Base-by-base conservation (phyloP, 2,888 invertebrate genomes). In the Lacanobia oleracea region DNA sequence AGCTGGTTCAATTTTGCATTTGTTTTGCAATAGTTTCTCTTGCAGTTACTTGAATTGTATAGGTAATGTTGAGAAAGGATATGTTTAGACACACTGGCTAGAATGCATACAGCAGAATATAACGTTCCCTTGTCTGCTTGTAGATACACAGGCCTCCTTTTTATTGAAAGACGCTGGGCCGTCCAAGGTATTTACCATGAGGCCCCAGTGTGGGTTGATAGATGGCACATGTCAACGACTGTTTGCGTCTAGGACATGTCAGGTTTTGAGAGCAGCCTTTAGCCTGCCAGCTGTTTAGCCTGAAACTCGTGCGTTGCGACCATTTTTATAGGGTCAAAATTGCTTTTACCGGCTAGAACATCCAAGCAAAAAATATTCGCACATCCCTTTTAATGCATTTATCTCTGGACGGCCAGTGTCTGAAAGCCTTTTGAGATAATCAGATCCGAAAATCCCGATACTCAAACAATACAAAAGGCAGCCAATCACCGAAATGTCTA, bases 391-490 rank as follows among this genome's bases (percentile, higher is more conserved):
- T 18, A 54, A 23, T 53, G 14, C 12, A 12, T 4, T 54, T 27
- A 54, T 12, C 33, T 33, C 10, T 37, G 14, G 21, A 18, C 5
- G 43, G 14, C 14, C 43, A 43, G 43, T 59, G n/a, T 0, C 37
- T 9, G 40, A 59, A 59, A 40, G 16, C 40, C 21, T 14, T 8
- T 53, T 16, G 5, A 18, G 16, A 21, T 27, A 18, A 18, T 18
- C 16, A 16, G 27, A 54, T 16, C 0, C 18, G 9, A 5, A 33
- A 23, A 60, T 23, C 4, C 18, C 33, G 4, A 9, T 12, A 21
- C 5, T 14, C 6, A 59, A 51, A 67, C 37, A 10, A 51, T 23
- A 60, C 74, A 70, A 71, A 60, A 48, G 21, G 10, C 51, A 70
- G 23, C 10, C 63, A 63, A 60, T 73, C 63, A 40, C 10, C 18